Evolutionary conservation across 2,113 vertebrate species (phyloP), one percentile per base, ranked within the genome.

Genomic region (Mixornis gularis): DNA sequence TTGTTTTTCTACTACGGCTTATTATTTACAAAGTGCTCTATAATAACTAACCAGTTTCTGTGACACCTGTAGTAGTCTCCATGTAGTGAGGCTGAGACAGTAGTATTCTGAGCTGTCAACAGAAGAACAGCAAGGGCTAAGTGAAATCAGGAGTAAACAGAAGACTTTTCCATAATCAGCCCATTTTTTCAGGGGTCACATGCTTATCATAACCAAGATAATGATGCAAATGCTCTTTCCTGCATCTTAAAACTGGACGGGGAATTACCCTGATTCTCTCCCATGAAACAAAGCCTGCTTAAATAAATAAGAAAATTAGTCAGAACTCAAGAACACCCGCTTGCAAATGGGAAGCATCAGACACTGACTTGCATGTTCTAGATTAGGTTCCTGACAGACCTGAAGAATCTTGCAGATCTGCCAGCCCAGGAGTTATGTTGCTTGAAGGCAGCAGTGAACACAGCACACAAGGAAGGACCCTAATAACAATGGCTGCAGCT

Each of bases 11-110:
- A 77, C 32, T 79, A 29, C 26, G 80, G 51, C 27, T 80, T 63
- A 77, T 85, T 94, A 87, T 59, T 93, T 85, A 69, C 34, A 18
- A 80, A 83, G 19, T 74, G n/a, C 20, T 93, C 79, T 68, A 32
- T 56, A 88, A 55, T 51, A 90, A 69, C 66, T 40, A 85, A 79
- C 5, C 14, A 24, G 17, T 49, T 91, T 90, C 64, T 27, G 21
- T 48, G n/a, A 70, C 12, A 62, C 68, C 43, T 87, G 70, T 63
- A 43, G 30, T 60, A 82, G 58, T 17, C 18, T 46, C 38, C 30
- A 49, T 1, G 4, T 32, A 89, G 12, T 8, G 29, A 51, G 29
- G 29, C 25, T 48, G 25, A 89, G n/a, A 68, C 26, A 46, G 22
- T 4, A 76, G 9, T 7, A 85, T 24, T 27, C 62, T 60, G 19